Conservation (phyloP, 2,888 invertebrate species). For the Diploptera punctata region DNA sequence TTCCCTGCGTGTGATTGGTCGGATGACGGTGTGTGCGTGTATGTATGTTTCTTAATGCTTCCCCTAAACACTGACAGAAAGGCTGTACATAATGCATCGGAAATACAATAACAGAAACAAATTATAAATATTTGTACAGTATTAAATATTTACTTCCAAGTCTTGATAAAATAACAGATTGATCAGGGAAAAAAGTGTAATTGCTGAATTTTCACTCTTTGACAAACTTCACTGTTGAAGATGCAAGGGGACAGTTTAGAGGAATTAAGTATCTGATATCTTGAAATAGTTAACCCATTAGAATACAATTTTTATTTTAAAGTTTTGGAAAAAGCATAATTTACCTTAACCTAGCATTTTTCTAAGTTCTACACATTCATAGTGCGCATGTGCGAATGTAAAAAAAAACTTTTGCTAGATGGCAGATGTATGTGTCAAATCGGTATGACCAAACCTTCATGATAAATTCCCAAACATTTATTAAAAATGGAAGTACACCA, state of each 20-base stretch:
- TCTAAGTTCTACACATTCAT: too few species aligned
- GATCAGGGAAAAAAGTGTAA: constrained; percentile 34
- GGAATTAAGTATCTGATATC: neutral
- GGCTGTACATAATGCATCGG: constrained; percentile 22
- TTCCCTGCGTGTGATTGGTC: neutral
- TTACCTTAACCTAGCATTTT: too few species aligned
- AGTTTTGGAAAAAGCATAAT: neutral
- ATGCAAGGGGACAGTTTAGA: constrained; percentile 22
- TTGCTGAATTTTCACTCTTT: neutral
- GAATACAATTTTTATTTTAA: too few species aligned
- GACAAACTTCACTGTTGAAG: constrained; percentile 1
- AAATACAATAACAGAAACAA: too few species aligned
- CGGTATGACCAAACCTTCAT: too few species aligned
- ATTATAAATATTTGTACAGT: constrained; percentile 30
- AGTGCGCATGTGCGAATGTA: too few species aligned
- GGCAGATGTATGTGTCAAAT: too few species aligned
- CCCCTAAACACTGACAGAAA: neutral
- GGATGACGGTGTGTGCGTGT: neutral
- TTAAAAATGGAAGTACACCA: too few species aligned
- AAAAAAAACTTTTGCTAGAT: too few species aligned
- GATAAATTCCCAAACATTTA: too few species aligned
- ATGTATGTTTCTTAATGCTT: constrained; percentile 26
- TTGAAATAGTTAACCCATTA: neutral
- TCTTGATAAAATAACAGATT: constrained; percentile 26
- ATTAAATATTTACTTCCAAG: constrained; percentile 24